A percentile compares a stretch with the other conserved stretches of the same genome.
Evolutionary conservation across 2,888 invertebrate species (phyloP).

Genomic region (Iphiclides podalirius): DNA sequence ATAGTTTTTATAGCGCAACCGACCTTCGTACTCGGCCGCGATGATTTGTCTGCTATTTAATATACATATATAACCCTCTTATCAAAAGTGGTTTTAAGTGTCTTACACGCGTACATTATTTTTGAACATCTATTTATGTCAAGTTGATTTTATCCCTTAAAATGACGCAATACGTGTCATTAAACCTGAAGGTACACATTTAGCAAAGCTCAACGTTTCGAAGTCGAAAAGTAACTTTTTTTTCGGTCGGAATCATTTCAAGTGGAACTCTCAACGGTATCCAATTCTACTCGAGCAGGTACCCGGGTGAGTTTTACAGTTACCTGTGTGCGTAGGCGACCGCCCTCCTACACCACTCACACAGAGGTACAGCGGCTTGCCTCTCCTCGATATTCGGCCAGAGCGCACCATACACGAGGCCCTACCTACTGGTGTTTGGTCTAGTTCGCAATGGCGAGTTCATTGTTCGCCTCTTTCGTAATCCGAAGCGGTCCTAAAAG

Average conservation of each 20-base stretch:
- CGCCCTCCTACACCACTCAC: conserved; percentile 46
- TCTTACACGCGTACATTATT: not conserved
- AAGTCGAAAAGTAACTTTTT: conserved; percentile 6
- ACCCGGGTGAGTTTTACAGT: conserved; percentile 31
- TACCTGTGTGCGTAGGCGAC: conserved; percentile 48
- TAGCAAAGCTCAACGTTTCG: not conserved
- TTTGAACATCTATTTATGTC: not conserved
- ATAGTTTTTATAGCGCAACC: conserved; percentile 3
- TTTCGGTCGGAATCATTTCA: not conserved
- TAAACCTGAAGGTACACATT: not conserved
- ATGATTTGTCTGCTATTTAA: not conserved
- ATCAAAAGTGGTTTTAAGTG: no score
- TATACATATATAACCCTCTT: not conserved
- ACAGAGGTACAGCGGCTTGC: conserved; percentile 28
- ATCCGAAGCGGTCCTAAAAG: conserved; percentile 58
- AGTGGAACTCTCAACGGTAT: conserved; percentile 11
- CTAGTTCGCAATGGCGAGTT: conserved; percentile 78
- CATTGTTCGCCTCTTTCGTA: conserved; percentile 72
- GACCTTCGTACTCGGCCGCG: conserved; percentile 1
- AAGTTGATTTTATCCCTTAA: not conserved
- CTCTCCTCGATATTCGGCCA: no score
- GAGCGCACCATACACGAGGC: conserved; percentile 59
- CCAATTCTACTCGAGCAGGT: conserved; percentile 9
- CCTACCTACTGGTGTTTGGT: conserved; percentile 69
- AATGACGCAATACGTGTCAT: not conserved